phyloP scores from a whole-genome alignment of 2,113 vertebrate genomes.

The Phalacrocorax carbo region DNA sequence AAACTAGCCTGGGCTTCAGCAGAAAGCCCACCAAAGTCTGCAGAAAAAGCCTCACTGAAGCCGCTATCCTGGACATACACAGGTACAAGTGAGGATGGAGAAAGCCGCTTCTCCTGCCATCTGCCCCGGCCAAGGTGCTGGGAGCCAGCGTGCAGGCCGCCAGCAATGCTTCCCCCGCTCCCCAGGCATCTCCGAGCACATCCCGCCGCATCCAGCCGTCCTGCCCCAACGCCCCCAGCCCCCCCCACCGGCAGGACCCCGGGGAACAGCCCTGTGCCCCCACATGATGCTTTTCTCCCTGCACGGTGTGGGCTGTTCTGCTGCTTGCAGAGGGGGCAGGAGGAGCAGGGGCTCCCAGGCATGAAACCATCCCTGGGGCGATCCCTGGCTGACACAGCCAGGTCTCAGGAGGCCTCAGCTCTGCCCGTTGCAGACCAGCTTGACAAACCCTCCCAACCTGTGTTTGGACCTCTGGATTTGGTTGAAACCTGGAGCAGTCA shows the following conservation, averaged over 20 bases:
- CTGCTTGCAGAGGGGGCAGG: not conserved
- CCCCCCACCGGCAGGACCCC: not conserved
- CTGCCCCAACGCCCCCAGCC: not conserved
- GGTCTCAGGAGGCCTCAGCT: not conserved
- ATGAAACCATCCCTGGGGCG: not conserved
- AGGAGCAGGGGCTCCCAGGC: not conserved
- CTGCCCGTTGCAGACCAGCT: not conserved
- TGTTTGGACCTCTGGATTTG: not conserved
- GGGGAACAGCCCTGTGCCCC: not conserved
- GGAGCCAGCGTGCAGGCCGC: not conserved
- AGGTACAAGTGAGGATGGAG: not conserved
- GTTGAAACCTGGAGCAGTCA: not conserved
- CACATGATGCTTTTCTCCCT: not conserved
- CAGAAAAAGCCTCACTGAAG: not conserved
- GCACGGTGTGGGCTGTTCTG: fast-evolving
- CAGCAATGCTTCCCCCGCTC: not conserved
- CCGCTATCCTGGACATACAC: not conserved
- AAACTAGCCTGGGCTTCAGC: not conserved
- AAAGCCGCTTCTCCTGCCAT: not conserved
- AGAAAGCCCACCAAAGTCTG: not conserved
- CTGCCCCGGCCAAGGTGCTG: not conserved
- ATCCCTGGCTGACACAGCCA: not conserved
- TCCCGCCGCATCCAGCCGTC: not conserved
- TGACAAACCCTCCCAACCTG: not conserved
- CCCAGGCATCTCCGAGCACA: not conserved